A percentile compares a stretch with the other conserved stretches of the same genome.
Conservation (phyloP, 2,113 vertebrate genomes). For the Nycticryphes semicollaris region DNA sequence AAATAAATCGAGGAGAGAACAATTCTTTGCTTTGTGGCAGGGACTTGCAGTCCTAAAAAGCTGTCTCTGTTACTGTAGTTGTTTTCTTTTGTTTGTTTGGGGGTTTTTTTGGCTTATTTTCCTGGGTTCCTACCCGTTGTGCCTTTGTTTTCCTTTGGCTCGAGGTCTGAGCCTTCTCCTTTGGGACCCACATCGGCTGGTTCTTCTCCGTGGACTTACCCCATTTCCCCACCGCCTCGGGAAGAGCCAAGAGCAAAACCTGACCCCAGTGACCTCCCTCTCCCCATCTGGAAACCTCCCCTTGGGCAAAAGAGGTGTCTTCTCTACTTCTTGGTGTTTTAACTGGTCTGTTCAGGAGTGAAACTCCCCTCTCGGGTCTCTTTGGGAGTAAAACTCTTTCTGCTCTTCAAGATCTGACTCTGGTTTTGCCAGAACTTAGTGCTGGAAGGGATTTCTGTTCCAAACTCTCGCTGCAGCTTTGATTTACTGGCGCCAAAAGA, state of each 20-base stretch:
- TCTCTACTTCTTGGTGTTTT: background rate
- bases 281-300: background rate
- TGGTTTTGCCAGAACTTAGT: background rate
- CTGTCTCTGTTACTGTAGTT: background rate
- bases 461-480: background rate
- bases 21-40: background rate
- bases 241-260: constrained; percentile 9
- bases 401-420: background rate
- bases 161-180: background rate
- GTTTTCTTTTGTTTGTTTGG: background rate
- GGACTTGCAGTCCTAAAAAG: background rate
- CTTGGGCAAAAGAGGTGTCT: background rate
- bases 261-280: background rate
- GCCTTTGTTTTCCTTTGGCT: constrained; percentile 8
- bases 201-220: background rate
- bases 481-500: background rate
- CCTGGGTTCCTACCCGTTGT: background rate
- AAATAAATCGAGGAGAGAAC: background rate
- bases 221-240: background rate
- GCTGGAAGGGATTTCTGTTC: background rate
- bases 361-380: background rate
- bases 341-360: background rate
- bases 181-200: background rate
- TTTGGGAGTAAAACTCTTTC: background rate
- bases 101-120: background rate